Evolutionary conservation across 53 echinoderm and acorn worm genomes (phyloP).

Genomic region (Astropecten irregularis): DNA sequence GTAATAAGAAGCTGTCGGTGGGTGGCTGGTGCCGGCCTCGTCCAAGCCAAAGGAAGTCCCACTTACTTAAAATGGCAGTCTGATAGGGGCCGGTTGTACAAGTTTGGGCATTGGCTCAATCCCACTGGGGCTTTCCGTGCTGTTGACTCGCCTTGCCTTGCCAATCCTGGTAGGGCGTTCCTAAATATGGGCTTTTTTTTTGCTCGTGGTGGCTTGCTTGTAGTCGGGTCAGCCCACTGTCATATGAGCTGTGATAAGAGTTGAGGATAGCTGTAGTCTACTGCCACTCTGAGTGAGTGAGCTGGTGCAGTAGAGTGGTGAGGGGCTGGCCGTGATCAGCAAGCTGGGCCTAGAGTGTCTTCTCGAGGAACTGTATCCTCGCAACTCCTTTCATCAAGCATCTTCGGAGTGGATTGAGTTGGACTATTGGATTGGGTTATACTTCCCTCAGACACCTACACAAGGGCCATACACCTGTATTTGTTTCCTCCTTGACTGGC

Average conservation of each 20-base stretch:
- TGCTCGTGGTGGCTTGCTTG: background rate
- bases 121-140: background rate
- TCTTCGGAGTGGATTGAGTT: too few species aligned
- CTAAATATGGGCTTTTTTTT: slow-evolving; percentile 14
- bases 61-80: slow-evolving; percentile 13
- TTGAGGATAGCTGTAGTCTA: background rate
- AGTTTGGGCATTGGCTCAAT: slow-evolving; percentile 8
- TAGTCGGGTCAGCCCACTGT: background rate
- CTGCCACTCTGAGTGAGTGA: slow-evolving; percentile 30
- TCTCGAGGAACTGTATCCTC: too few species aligned
- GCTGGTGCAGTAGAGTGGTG: slow-evolving; percentile 12
- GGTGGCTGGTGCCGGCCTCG: slow-evolving; percentile 48
- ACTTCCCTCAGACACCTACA: too few species aligned
- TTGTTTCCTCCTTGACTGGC: too few species aligned
- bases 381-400: too few species aligned
- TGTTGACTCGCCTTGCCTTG: background rate
- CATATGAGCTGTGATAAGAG: background rate
- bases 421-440: too few species aligned
- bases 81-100: background rate
- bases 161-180: too few species aligned
- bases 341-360: too few species aligned
- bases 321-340: too few species aligned
- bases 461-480: too few species aligned
- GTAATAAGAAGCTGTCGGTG: slow-evolving; percentile 46
- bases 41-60: slow-evolving; percentile 27